phyloP scores from a whole-genome alignment of 1,140 invertebrate genomes.

The Akabosia matsudoensis region DNA sequence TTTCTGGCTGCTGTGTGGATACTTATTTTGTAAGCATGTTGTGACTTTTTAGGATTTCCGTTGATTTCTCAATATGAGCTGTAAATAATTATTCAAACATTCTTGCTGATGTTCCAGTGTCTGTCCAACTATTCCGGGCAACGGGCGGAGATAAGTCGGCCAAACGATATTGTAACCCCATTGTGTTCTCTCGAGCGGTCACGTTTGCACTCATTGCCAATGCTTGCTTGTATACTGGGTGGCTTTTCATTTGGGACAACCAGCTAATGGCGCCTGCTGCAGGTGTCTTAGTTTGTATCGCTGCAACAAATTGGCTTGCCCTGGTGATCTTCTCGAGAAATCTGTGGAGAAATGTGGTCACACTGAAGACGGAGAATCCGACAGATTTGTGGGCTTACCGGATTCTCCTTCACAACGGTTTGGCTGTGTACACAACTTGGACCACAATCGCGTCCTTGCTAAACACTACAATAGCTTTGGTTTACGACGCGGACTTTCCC shows the following conservation, averaged over 20 bases:
- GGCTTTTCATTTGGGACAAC: conserved; percentile 9
- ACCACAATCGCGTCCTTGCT: background rate
- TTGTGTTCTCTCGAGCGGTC: background rate
- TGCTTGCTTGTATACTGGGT: background rate
- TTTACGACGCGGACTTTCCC: background rate
- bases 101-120: background rate
- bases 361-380: background rate
- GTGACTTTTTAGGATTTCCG: background rate
- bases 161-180: background rate
- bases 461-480: background rate
- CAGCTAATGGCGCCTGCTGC: background rate
- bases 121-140: background rate
- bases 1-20: background rate
- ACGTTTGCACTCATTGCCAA: background rate
- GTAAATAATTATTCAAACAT: background rate
- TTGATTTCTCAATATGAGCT: background rate
- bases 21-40: background rate
- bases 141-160: background rate
- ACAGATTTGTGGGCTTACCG: background rate
- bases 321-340: background rate
- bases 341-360: background rate
- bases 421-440: background rate
- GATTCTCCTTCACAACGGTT: background rate
- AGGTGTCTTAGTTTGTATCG: background rate
- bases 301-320: background rate